Evolutionary conservation across 2,888 invertebrate species (phyloP).

Genomic region (Dasypogon diadema): DNA sequence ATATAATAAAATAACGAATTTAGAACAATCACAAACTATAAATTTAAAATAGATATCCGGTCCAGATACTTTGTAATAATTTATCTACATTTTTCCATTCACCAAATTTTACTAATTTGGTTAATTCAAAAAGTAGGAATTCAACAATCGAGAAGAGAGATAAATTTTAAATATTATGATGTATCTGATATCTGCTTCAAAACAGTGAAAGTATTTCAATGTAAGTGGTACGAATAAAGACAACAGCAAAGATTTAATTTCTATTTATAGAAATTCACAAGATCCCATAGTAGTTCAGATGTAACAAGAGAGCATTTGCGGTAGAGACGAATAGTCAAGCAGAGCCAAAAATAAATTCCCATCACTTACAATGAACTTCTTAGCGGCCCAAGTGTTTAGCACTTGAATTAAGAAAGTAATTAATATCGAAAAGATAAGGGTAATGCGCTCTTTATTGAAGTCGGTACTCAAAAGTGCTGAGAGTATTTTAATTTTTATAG

Average conservation of each 20-base stretch:
- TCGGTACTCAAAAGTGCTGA: no score
- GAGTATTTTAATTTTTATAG: no score
- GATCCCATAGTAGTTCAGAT: conserved; percentile 7
- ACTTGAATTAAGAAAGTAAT: conserved; percentile 41
- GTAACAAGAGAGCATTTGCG: conserved; percentile 24
- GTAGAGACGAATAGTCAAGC: conserved; percentile 13
- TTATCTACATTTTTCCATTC: no score
- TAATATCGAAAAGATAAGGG: conserved; percentile 26
- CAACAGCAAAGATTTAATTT: conserved; percentile 11
- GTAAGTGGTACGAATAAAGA: conserved; percentile 20
- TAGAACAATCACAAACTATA: no score
- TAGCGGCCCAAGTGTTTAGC: conserved; percentile 20
- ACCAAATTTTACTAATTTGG: no score
- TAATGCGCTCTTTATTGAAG: conserved; percentile 31
- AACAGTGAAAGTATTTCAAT: conserved; percentile 23
- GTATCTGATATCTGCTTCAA: background rate
- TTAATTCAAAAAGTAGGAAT: no score
- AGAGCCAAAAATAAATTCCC: conserved; percentile 30
- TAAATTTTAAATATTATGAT: no score
- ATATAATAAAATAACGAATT: no score
- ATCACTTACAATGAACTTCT: conserved; percentile 30
- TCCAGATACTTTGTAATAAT: no score
- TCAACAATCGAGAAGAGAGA: no score
- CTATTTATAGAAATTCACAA: conserved; percentile 38
- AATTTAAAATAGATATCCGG: no score